Evolutionary conservation across 2,888 invertebrate species (phyloP).

Genomic region (Protophormia terraenovae): DNA sequence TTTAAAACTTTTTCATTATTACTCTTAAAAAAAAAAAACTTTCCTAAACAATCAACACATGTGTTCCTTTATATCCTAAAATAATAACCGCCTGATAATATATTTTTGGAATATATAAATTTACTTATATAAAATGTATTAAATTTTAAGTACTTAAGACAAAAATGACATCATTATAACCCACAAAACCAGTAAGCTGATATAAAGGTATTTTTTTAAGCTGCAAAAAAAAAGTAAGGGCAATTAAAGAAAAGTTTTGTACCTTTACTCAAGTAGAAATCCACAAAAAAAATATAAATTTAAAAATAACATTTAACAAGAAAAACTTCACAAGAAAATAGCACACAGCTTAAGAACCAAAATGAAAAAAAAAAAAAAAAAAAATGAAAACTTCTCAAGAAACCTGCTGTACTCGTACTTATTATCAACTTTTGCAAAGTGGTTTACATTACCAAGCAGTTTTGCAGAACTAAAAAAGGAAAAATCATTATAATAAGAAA

Average conservation of each 20-base stretch:
- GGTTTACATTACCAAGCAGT: neutral
- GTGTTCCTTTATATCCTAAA: neutral
- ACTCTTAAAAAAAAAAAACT: neutral
- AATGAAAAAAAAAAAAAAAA: neutral
- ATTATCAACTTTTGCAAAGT: conserved; percentile 1
- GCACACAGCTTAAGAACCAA: neutral
- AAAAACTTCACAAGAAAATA: neutral
- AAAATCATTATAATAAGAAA: neutral
- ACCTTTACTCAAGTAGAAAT: neutral
- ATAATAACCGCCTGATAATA: neutral
- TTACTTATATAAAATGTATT: neutral
- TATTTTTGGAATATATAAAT: neutral
- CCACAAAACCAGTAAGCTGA: neutral
- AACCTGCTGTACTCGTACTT: neutral
- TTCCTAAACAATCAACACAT: neutral
- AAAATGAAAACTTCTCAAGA: neutral
- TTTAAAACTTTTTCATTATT: neutral
- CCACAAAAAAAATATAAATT: neutral
- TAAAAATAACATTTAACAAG: neutral
- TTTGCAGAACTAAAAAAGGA: neutral
- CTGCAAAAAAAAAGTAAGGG: neutral
- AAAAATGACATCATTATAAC: neutral
- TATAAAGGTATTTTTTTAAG: neutral
- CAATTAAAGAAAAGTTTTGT: conserved; percentile 8
- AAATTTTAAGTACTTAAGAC: neutral